Percentiles rank a stretch among this genome's conserved stretches.
Evolutionary conservation across 1,140 invertebrate species (phyloP).

Genomic region (Odontomachus brunneus): DNA sequence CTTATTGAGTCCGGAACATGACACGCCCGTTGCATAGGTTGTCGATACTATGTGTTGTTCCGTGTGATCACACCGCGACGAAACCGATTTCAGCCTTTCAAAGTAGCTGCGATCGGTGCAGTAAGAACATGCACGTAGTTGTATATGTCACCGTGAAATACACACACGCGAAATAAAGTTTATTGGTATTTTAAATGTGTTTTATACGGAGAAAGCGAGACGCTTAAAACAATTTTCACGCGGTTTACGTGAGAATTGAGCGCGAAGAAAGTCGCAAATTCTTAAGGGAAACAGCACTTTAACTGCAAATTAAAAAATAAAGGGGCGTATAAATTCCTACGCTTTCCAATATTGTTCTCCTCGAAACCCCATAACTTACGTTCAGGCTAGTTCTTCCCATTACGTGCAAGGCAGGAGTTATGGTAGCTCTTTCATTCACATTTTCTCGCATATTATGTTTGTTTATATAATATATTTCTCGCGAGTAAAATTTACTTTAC

Average conservation of each 20-base stretch:
- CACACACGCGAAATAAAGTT: neutral
- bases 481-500: too few relatives aligned
- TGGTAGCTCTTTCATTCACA: neutral
- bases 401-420: constrained; percentile 5
- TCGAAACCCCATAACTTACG: constrained; percentile 34
- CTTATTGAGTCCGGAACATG: constrained; percentile 24
- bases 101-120: constrained; percentile 10
- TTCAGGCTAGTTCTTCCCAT: constrained; percentile 36
- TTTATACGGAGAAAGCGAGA: neutral
- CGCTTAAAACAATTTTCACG: neutral
- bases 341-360: constrained; percentile 37
- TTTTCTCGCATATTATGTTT: too few relatives aligned
- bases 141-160: too few relatives aligned
- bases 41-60: constrained; percentile 28
- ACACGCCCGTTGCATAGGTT: neutral
- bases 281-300: neutral
- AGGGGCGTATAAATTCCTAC: neutral
- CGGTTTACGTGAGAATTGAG: constrained; percentile 2
- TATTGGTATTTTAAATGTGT: constrained; percentile 1
- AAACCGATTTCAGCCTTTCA: neutral
- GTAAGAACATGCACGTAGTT: neutral
- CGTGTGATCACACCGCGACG: neutral
- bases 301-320: constrained; percentile 30
- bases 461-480: too few relatives aligned
- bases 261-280: constrained; percentile 10